Evolutionary conservation across 2,113 vertebrate genomes (phyloP).

Genomic region (Rutilus rutilus): DNA sequence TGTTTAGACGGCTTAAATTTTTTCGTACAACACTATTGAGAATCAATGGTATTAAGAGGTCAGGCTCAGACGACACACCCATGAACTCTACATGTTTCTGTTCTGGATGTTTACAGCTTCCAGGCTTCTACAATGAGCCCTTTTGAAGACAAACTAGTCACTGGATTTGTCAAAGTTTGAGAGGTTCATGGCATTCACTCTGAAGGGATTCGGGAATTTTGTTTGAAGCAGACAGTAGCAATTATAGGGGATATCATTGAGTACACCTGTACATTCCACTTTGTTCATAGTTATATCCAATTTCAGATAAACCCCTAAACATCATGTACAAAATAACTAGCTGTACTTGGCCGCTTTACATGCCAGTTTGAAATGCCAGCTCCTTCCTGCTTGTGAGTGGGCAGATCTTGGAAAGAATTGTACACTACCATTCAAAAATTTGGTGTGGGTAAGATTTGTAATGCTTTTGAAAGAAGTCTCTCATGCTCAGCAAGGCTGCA

Average conservation of each 20-base stretch:
- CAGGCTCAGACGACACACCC: neutral
- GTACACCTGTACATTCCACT: conserved; percentile 1
- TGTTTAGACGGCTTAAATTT: neutral
- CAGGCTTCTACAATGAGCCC: neutral
- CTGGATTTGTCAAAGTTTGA: neutral
- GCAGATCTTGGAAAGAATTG: neutral
- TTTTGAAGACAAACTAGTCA: neutral
- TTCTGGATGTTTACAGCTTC: conserved; percentile 10
- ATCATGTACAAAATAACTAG: neutral
- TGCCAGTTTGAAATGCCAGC: neutral
- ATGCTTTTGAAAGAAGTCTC: neutral
- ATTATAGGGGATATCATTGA: conserved; percentile 2
- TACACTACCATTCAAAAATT: neutral
- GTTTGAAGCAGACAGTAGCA: neutral
- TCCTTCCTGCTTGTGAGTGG: neutral
- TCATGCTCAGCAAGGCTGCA: neutral
- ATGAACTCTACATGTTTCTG: neutral
- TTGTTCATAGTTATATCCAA: neutral
- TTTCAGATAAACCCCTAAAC: conserved; percentile 17
- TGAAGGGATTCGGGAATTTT: neutral
- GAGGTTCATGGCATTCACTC: neutral
- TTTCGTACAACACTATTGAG: neutral
- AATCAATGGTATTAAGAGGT: conserved; percentile 2
- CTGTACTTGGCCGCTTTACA: neutral
- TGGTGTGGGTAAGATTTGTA: neutral